Percentiles rank a stretch among this genome's conserved stretches.
These are phyloP conservation scores for human (Homo sapiens) DNA, from an alignment of 2,113 vertebrate genomes.

Conservation along the genomic window GRCh38 chr9:70707001-70707500, in stretches of 20 bases:
- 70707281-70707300: conserved; percentile 11
- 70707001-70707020: not conserved
- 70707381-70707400: not conserved
- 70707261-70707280: not conserved
- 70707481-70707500: not conserved
- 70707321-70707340: conserved; percentile 19
- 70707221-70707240: not conserved
- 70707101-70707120: not conserved
- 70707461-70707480: not conserved
- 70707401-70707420: not conserved
- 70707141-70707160: conserved; percentile 28
- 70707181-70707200: conserved; percentile 9
- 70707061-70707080: not conserved
- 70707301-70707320: not conserved
- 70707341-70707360: not conserved
- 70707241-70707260: not conserved
- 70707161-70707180: not conserved
- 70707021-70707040: not conserved
- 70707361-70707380: not conserved
- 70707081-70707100: conserved; percentile 58
- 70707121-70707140: not conserved
- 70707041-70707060: conserved; percentile 29
- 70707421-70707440: not conserved
- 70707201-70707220: not conserved
- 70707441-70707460: not conserved